A percentile compares a stretch with the other conserved stretches of the same genome.
phyloP scores from a whole-genome alignment of 2,113 vertebrate genomes.

The Ophthalmolycus amberensis region DNA sequence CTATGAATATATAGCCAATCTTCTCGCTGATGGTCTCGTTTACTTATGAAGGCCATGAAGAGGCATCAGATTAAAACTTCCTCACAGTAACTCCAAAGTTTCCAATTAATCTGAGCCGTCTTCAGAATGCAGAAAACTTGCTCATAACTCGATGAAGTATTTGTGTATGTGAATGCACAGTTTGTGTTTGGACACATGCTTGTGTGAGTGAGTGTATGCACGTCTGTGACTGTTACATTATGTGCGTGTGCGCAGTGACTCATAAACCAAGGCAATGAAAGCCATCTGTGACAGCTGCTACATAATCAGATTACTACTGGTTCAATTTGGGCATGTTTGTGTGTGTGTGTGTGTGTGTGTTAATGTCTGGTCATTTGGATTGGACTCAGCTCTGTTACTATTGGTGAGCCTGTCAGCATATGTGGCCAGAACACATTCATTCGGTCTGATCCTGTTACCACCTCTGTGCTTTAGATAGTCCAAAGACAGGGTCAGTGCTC shows the following conservation, averaged over 20 bases:
- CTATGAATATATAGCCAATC: neutral
- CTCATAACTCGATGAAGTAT: neutral
- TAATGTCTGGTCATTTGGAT: slow-evolving; percentile 52
- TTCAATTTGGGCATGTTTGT: slow-evolving; percentile 53
- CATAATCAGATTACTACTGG: slow-evolving; percentile 74
- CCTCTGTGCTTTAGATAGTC: slow-evolving; percentile 28
- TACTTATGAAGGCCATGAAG: neutral
- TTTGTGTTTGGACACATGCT: slow-evolving; percentile 8
- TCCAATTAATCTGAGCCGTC: neutral
- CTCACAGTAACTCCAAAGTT: neutral
- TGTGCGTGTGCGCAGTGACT: slow-evolving; percentile 55
- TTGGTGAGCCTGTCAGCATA: slow-evolving; percentile 49
- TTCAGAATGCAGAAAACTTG: neutral
- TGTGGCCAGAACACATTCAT: slow-evolving; percentile 47
- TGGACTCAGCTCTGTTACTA: slow-evolving; percentile 44
- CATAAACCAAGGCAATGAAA: slow-evolving; percentile 62
- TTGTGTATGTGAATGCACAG: neutral
- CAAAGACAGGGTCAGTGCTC: slow-evolving; percentile 16
- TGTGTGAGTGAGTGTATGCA: neutral
- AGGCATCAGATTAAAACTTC: neutral
- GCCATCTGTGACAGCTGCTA: slow-evolving; percentile 69
- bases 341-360: slow-evolving; percentile 28
- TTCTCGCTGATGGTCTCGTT: neutral
- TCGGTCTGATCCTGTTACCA: slow-evolving; percentile 55
- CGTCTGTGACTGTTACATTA: neutral